These are phyloP conservation scores for Ptychadena robeensis DNA, from an alignment of 2,797 vertebrate species.

Conservation along the genomic window DNA sequence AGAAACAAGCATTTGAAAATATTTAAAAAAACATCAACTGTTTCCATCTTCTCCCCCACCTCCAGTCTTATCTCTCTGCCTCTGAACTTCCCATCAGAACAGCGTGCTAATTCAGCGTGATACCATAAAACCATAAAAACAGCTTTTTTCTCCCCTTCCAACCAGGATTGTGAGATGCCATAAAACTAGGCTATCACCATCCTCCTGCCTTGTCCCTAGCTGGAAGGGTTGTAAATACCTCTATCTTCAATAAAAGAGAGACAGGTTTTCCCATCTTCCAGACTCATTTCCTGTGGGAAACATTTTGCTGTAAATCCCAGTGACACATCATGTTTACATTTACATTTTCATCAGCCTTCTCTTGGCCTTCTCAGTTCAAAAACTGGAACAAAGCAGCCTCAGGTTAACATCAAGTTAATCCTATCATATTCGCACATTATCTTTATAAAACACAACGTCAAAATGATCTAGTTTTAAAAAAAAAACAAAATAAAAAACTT, in stretches of 20 bases:
- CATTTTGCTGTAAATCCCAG: conserved; percentile 67
- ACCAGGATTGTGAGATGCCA: conserved; percentile 77
- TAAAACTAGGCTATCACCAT: conserved; percentile 77
- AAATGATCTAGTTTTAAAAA: background rate
- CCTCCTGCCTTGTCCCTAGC: conserved; percentile 70
- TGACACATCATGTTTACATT: conserved; percentile 48
- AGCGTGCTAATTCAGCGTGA: conserved; percentile 67
- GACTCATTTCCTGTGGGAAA: conserved; percentile 72
- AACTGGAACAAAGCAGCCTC: background rate
- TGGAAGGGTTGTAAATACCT: conserved; percentile 75
- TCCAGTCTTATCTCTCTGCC: conserved; percentile 31
- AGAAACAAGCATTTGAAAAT: background rate
- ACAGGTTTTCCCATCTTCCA: conserved; percentile 68
- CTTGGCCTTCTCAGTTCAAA: conserved; percentile 34
- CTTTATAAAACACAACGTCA: background rate
- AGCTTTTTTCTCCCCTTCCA: conserved; percentile 62
- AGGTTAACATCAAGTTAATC: background rate
- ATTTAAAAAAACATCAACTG: background rate
- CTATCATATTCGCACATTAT: background rate
- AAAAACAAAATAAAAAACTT: background rate
- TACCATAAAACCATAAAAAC: conserved; percentile 79
- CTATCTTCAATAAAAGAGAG: conserved; percentile 70
- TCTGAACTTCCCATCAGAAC: conserved; percentile 66
- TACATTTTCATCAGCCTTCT: conserved; percentile 53
- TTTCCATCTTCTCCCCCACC: background rate